Percentiles rank a stretch among this genome's conserved stretches.
Evolutionary conservation across 2,797 vertebrate genomes (phyloP).

Genomic region (Alectoris magna): DNA sequence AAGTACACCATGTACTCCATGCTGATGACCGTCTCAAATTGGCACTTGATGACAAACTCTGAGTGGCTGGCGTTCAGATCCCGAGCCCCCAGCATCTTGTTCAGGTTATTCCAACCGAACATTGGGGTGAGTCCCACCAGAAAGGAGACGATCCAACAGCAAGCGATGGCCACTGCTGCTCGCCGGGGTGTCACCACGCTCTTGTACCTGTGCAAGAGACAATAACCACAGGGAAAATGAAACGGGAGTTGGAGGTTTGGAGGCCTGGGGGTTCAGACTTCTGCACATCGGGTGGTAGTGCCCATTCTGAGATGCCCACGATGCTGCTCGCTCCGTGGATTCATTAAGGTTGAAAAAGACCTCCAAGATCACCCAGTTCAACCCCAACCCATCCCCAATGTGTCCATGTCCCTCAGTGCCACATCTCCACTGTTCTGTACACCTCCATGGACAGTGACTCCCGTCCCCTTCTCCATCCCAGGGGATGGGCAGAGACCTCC

Average conservation of each 20-base stretch:
- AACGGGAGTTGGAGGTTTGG: rapidly evolving
- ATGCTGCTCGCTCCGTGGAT: not conserved
- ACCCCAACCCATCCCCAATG: too few relatives aligned
- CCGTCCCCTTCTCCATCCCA: not conserved
- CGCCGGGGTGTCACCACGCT: slow-evolving; percentile 89
- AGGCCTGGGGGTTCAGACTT: not conserved
- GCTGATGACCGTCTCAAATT: slow-evolving; percentile 96
- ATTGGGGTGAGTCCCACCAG: slow-evolving; percentile 95
- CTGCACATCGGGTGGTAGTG: not conserved
- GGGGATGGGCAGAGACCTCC: not conserved
- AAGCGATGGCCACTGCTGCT: slow-evolving; percentile 88
- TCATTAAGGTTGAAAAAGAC: too few relatives aligned
- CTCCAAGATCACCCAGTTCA: too few relatives aligned
- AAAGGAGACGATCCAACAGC: slow-evolving; percentile 92
- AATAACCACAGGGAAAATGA: not conserved
- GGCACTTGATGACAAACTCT: slow-evolving; percentile 85
- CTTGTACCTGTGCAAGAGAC: slow-evolving; percentile 86
- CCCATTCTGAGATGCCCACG: rapidly evolving
- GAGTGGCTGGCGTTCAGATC: slow-evolving; percentile 75
- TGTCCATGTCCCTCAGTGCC: too few relatives aligned
- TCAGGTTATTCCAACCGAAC: slow-evolving; percentile 97
- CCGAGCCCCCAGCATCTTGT: slow-evolving; percentile 78
- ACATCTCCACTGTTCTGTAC: too few relatives aligned
- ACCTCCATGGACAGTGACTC: not conserved
- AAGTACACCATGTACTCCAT: slow-evolving; percentile 99